Evolutionary conservation across 2,797 vertebrate genomes (phyloP), one percentile per base, ranked within the genome.

Genomic region (Eremophila alpestris): DNA sequence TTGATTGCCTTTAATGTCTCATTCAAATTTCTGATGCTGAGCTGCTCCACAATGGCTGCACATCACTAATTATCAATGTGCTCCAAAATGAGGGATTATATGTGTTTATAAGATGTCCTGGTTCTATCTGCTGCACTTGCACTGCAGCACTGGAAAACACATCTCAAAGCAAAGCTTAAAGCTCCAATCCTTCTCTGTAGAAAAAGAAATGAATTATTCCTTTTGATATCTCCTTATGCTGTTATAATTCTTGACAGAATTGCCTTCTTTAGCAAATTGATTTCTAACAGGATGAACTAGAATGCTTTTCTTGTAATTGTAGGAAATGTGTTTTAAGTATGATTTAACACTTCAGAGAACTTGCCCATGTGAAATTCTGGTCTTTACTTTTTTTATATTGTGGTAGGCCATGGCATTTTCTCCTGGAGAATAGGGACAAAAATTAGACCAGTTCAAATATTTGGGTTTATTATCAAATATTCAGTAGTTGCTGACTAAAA

Each of bases 201-300:
- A 78, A 88, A 79, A 59, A 45, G 36, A 90, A 90, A 56, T 78
- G 38, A 96, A 86, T 73, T 15, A 69, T 86, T 95, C 74, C 55
- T 90, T 94, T 89, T 92, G 51, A 32, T 95, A 85, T 86, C 45
- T 90, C 49, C 70, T 94, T 94, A 86, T 62, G 71, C 67, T 51
- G 40, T 89, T 71, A 90, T 59, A 90, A 91, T 93, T 96, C 70
- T 92, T 95, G 91, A 89, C 83, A 93, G 60, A 91, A 75, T 36
- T 91, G 49, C 51, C 40, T 87, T 90, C 96, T 96, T 89, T 90
- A 85, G 54, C 59, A 95, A 95, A 94, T 91, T 82, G 56, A 87
- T 94, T 96, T 89, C 58, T 49, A 80, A 74, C 54, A 62, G 70
- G 24, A 58, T 91, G 74, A 91, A 43, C 56, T 36, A 22, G 71